Percentiles rank a stretch among this genome's conserved stretches.
These are phyloP conservation scores for Noctua comes DNA, from an alignment of 2,888 invertebrate genomes.

Conservation along the genomic window DNA sequence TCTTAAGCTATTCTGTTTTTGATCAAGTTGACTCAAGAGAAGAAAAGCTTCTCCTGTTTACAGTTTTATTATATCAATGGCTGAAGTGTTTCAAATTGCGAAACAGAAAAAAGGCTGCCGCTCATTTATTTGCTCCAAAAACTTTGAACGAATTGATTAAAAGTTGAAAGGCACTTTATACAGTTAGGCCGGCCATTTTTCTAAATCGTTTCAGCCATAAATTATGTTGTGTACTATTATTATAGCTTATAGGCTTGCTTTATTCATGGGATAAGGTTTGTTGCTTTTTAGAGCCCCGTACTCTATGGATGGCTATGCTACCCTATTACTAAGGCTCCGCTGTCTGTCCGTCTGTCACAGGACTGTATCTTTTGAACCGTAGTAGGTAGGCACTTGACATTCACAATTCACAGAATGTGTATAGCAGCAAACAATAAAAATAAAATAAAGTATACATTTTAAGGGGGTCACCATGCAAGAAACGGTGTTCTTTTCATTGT, in stretches of 20 bases:
- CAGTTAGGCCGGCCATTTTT: slow-evolving; percentile 37
- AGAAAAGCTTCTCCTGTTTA: neutral
- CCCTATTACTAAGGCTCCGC: neutral
- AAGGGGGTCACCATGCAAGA: neutral
- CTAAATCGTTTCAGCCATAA: slow-evolving; percentile 37
- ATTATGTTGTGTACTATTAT: slow-evolving; percentile 23
- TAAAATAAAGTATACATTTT: too few relatives aligned
- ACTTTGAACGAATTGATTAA: slow-evolving; percentile 58
- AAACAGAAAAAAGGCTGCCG: slow-evolving; percentile 17
- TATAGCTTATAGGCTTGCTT: slow-evolving; percentile 11
- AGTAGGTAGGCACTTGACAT: neutral
- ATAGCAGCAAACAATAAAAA: too few relatives aligned
- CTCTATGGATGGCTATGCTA: too few relatives aligned
- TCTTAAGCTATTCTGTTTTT: neutral
- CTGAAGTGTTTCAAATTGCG: slow-evolving; percentile 21
- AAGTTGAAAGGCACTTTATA: slow-evolving; percentile 43
- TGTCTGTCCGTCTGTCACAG: neutral
- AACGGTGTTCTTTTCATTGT: neutral
- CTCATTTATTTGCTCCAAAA: slow-evolving; percentile 55
- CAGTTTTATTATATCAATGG: neutral
- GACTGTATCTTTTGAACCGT: neutral
- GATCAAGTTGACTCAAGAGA: neutral
- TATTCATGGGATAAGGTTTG: neutral
- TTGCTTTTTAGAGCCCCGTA: neutral
- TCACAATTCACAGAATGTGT: neutral